phyloP scores from a whole-genome alignment of 2,888 invertebrate genomes.

The Pyrrhosoma nymphula region DNA sequence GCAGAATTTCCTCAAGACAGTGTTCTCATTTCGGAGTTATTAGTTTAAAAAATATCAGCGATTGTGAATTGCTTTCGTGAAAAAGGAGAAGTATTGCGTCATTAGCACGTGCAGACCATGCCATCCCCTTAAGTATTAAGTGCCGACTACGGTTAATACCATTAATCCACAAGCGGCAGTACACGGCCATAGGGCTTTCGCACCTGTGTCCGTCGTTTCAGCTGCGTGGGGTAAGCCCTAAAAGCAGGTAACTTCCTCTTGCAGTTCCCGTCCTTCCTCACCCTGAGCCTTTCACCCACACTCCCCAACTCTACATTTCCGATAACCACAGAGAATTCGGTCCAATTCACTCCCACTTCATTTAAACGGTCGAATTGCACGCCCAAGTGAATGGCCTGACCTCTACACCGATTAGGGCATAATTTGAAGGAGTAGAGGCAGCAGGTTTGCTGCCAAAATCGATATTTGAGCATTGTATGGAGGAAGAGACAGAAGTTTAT shows the following conservation, averaged over 20 bases:
- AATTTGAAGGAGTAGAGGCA: neutral
- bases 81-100: no score
- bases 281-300: neutral
- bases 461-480: neutral
- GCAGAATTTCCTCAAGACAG: no score
- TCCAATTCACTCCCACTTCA: constrained; percentile 32
- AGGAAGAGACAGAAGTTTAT: neutral
- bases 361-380: constrained; percentile 17
- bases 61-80: no score
- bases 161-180: neutral
- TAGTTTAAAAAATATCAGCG: no score
- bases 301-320: neutral
- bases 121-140: neutral
- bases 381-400: constrained; percentile 7
- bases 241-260: neutral
- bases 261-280: neutral
- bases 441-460: neutral
- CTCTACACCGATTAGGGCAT: neutral
- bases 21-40: no score
- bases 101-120: neutral
- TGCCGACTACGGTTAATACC: neutral
- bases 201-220: neutral
- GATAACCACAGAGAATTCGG: constrained; percentile 15
- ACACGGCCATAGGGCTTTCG: neutral
- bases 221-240: neutral